phyloP scores from a whole-genome alignment of 2,888 invertebrate species.

The Taphrorychus bicolor region DNA sequence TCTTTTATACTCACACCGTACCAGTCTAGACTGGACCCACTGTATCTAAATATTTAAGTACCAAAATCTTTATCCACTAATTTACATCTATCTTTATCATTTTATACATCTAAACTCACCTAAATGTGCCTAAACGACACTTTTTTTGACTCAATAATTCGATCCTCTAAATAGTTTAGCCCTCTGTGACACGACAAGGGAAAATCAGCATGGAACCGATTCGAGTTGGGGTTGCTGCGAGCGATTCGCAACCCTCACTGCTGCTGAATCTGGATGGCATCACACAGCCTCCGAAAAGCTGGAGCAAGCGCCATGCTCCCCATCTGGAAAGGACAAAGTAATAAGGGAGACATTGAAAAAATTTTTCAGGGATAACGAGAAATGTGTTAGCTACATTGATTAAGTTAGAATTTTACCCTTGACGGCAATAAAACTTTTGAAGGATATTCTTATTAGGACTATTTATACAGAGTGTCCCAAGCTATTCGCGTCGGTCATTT shows the following conservation, averaged over 20 bases:
- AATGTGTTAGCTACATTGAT: constrained; percentile 17
- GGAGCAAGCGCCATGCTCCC: constrained; percentile 33
- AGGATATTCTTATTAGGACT: too few species aligned
- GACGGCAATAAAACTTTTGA: not conserved
- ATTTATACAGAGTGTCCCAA: too few species aligned
- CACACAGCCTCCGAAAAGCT: constrained; percentile 29
- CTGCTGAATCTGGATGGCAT: constrained; percentile 43
- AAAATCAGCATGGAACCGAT: not conserved
- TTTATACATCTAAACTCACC: too few species aligned
- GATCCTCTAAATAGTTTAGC: not conserved
- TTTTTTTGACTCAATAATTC: not conserved
- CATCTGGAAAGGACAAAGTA: not conserved
- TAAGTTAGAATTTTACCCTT: constrained; percentile 9
- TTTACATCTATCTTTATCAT: too few species aligned
- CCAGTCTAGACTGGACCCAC: too few species aligned
- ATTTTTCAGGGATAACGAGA: constrained; percentile 20
- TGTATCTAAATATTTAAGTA: too few species aligned
- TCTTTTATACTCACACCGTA: too few species aligned
- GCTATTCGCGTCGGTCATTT: too few species aligned
- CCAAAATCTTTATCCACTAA: too few species aligned
- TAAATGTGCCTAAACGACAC: constrained; percentile 1
- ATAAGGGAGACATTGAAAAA: constrained; percentile 22
- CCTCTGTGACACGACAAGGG: not conserved
- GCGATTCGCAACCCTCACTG: constrained; percentile 56
- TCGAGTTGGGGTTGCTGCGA: constrained; percentile 42